Base-by-base conservation (phyloP, 2,797 vertebrate genomes). In the Manis crassicaudata region DNA sequence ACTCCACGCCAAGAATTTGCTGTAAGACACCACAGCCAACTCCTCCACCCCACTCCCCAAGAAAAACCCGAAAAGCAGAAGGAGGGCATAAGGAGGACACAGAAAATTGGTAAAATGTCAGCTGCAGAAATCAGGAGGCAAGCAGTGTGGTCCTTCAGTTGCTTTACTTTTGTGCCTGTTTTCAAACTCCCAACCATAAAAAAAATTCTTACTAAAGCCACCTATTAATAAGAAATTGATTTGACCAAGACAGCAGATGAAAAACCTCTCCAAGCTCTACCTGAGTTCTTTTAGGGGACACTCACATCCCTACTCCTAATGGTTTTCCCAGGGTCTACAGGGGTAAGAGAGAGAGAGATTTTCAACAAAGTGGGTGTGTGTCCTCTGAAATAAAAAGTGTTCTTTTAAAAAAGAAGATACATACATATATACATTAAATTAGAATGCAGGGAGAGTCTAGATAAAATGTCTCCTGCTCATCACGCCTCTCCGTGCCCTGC, bases 141-240 rank as follows among this genome's bases (percentile, higher is more conserved):
- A 17, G 35, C 0, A 1, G 16, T 8, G 13, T 3, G 2, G 1
- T 12, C n/a, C 14, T 2, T 9, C 20, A 20, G 40, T 4, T 21
- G 72, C 58, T 32, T 52, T 13, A 52, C 72, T 87, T 54, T 5
- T 16, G 37, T 21, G 70, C 46, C 29, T 43, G 40, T 70, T 68
- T 29, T 32, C 68, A 84, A 75, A 52, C 23, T 43, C 54, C 40
- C 7, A n/a, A 21, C 40, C 37, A 0, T 8, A 46, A 67, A 73
- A 11, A 8, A 63, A 25, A 20, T 11, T 54, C 46, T 82, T 56
- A 29, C 76, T 37, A 23, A 90, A 70, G 35, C 50, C 90, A 37
- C 46, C 46, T 17, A 37, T 14, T 37, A 25, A 7, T 8, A 25
- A 80, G 76, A 54, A 32, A 29, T 0, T 32, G 23, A 20, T 37